phyloP scores from a whole-genome alignment of 2,888 invertebrate genomes.

The Spodoptera exigua region DNA sequence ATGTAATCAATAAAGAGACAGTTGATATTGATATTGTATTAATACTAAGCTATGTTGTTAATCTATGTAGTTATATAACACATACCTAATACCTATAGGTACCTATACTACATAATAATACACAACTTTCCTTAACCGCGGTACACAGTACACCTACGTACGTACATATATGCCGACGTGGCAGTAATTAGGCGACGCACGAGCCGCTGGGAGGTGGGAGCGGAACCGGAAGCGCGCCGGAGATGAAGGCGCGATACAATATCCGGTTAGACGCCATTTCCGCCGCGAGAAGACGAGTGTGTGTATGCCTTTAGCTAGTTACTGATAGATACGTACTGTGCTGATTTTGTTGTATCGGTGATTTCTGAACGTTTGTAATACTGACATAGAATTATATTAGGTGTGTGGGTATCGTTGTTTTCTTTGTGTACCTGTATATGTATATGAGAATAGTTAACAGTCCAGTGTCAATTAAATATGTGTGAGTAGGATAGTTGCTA shows the following conservation, averaged over 20 bases:
- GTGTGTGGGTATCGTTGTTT: too few relatives aligned
- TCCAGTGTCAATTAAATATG: too few relatives aligned
- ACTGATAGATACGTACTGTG: conserved; percentile 56
- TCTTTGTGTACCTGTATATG: too few relatives aligned
- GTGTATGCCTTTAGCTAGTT: conserved; percentile 71
- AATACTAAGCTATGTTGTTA: too few relatives aligned
- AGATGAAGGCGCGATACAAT: conserved; percentile 90
- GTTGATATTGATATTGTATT: too few relatives aligned
- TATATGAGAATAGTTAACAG: too few relatives aligned
- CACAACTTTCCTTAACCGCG: conserved; percentile 25
- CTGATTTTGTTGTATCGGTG: conserved; percentile 66
- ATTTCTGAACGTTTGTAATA: conserved; percentile 41
- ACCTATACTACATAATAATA: conserved; percentile 14
- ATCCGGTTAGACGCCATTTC: conserved; percentile 89
- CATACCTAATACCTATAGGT: too few relatives aligned
- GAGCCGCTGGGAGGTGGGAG: conserved; percentile 72
- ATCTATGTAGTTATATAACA: background rate
- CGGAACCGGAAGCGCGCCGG: conserved; percentile 87
- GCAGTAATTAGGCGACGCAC: conserved; percentile 87
- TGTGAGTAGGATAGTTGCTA: too few relatives aligned
- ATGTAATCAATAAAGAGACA: too few relatives aligned
- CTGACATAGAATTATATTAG: background rate
- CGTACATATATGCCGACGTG: conserved; percentile 35
- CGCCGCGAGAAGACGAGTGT: conserved; percentile 85
- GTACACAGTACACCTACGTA: conserved; percentile 28